Evolutionary conservation across 2,888 invertebrate species (phyloP).

Genomic region (Andrena fulva): DNA sequence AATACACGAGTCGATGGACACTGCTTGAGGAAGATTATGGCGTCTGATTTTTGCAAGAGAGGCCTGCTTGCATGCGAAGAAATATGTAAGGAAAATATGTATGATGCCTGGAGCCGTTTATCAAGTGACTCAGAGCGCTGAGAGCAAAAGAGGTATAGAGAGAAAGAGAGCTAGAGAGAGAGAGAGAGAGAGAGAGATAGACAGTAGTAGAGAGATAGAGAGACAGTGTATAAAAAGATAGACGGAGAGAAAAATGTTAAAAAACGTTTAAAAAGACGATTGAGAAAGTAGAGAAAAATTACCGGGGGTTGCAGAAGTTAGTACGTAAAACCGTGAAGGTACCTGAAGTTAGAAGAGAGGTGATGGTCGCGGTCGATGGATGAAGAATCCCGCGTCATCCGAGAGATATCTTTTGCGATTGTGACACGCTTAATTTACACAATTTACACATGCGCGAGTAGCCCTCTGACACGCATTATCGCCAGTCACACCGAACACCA

Average conservation of each 20-base stretch:
- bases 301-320: slow-evolving; percentile 65
- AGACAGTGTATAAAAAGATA: slow-evolving; percentile 60
- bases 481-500: slow-evolving; percentile 70
- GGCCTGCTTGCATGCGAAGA: slow-evolving; percentile 75
- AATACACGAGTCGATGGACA: not conserved
- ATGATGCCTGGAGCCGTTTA: slow-evolving; percentile 76
- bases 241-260: slow-evolving; percentile 71
- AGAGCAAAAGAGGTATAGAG: slow-evolving; percentile 51
- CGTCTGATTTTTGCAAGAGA: slow-evolving; percentile 63
- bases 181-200: slow-evolving; percentile 65
- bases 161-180: slow-evolving; percentile 58
- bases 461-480: slow-evolving; percentile 72
- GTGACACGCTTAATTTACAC: slow-evolving; percentile 74
- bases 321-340: slow-evolving; percentile 68
- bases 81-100: slow-evolving; percentile 72
- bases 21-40: not conserved
- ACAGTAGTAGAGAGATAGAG: slow-evolving; percentile 49
- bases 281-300: slow-evolving; percentile 65
- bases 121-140: slow-evolving; percentile 76
- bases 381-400: slow-evolving; percentile 72
- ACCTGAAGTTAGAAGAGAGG: slow-evolving; percentile 73
- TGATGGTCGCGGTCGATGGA: slow-evolving; percentile 62
- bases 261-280: slow-evolving; percentile 67
- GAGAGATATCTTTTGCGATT: slow-evolving; percentile 63
- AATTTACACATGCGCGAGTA: slow-evolving; percentile 81